phyloP scores from a whole-genome alignment of 1,140 invertebrate genomes.

The Cryptotermes secundus region DNA sequence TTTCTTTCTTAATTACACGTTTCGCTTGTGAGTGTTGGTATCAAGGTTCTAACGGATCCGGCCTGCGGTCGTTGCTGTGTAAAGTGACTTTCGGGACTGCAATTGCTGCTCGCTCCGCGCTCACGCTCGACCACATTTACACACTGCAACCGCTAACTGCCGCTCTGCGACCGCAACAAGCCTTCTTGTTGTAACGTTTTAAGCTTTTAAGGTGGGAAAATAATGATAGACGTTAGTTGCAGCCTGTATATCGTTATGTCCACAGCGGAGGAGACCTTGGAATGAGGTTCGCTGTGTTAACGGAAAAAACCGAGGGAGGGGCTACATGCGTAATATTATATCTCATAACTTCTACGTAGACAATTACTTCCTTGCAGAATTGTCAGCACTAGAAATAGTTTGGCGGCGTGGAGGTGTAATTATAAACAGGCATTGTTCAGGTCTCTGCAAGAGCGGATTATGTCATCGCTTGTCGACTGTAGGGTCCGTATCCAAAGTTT shows the following conservation, averaged over 20 bases:
- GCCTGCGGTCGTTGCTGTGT: neutral
- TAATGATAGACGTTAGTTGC: no score
- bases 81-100: neutral
- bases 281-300: neutral
- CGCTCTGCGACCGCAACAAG: neutral
- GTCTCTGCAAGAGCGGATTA: neutral
- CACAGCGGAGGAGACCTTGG: neutral
- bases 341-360: neutral
- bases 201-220: no score
- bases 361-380: neutral
- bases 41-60: no score
- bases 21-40: neutral
- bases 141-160: neutral
- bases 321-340: no score
- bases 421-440: neutral
- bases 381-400: neutral
- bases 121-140: neutral
- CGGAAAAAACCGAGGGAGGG: no score
- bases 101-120: no score
- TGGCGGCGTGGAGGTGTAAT: neutral
- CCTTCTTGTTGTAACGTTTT: no score
- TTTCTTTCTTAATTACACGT: neutral
- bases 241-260: neutral
- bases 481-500: no score
- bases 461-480: no score